Percentiles rank a stretch among this genome's conserved stretches.
Evolutionary conservation across 1,140 invertebrate genomes (phyloP).

Genomic region (Kradibia gibbosae): DNA sequence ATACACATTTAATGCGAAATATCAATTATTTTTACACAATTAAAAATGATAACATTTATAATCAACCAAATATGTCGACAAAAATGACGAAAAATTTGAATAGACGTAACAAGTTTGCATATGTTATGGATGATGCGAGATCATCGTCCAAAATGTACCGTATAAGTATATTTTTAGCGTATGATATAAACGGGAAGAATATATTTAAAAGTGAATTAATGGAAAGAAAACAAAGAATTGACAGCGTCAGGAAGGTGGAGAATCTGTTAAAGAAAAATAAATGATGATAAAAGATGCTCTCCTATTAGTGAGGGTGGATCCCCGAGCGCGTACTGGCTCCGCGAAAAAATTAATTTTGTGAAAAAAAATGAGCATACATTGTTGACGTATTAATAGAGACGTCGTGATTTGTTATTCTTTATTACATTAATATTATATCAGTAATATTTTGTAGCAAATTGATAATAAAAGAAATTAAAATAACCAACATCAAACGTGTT

Average conservation of each 20-base stretch:
- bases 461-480: conserved; percentile 45
- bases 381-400: not conserved
- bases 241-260: not conserved
- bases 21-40: conserved; percentile 11
- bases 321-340: conserved; percentile 24
- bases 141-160: conserved; percentile 25
- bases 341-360: not conserved
- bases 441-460: conserved; percentile 51
- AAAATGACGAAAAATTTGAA: conserved; percentile 27
- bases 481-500: not conserved
- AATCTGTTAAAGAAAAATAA: not conserved
- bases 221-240: not conserved
- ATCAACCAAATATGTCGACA: conserved; percentile 5
- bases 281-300: not conserved
- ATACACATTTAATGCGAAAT: not conserved
- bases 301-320: conserved; percentile 38
- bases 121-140: conserved; percentile 29
- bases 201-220: not conserved
- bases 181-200: not conserved
- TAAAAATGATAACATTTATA: not conserved
- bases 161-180: conserved; percentile 17
- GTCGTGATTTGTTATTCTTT: conserved; percentile 48
- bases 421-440: conserved; percentile 46
- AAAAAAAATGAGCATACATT: not conserved
- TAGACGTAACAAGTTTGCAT: conserved; percentile 28